These are phyloP conservation scores for Eristalis pertinax DNA, from an alignment of 2,888 invertebrate species.

Conservation along the genomic window DNA sequence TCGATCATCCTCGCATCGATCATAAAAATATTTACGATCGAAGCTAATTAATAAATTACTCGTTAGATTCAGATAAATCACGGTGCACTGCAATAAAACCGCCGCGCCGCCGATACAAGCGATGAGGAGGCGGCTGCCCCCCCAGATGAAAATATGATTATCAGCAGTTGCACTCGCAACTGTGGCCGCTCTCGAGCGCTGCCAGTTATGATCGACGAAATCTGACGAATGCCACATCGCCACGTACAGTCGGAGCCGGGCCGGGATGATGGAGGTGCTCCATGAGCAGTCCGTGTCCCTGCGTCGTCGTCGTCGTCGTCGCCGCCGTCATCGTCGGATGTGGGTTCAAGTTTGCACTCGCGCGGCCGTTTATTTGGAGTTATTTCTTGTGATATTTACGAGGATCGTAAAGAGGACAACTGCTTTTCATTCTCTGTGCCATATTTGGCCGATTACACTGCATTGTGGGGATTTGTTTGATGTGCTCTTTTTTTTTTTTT, in stretches of 20 bases:
- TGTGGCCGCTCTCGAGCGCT: slow-evolving; percentile 4
- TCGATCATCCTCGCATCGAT: slow-evolving; percentile 49
- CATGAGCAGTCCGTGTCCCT: slow-evolving; percentile 23
- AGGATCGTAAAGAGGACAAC: slow-evolving; percentile 71
- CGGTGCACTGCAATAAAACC: slow-evolving; percentile 42
- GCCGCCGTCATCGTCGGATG: slow-evolving; percentile 10
- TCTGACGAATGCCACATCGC: slow-evolving; percentile 64
- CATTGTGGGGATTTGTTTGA: slow-evolving; percentile 38
- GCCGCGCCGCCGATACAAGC: neutral
- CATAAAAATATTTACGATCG: slow-evolving; percentile 65
- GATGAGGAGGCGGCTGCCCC: neutral
- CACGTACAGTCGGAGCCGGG: slow-evolving; percentile 25
- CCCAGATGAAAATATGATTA: slow-evolving; percentile 40
- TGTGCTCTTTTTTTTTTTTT: too few species aligned
- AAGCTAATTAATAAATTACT: slow-evolving; percentile 68
- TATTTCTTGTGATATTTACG: slow-evolving; percentile 71
- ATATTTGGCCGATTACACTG: slow-evolving; percentile 65
- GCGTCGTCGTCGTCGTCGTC: neutral
- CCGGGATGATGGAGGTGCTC: slow-evolving; percentile 54
- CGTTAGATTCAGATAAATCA: slow-evolving; percentile 66
- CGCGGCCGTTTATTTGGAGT: slow-evolving; percentile 62
- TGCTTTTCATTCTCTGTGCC: slow-evolving; percentile 68
- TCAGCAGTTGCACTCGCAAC: slow-evolving; percentile 16
- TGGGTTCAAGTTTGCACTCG: slow-evolving; percentile 56
- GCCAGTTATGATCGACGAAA: slow-evolving; percentile 68